phyloP scores from a whole-genome alignment of 2,113 vertebrate genomes.

The Protobothrops flavoviridis region DNA sequence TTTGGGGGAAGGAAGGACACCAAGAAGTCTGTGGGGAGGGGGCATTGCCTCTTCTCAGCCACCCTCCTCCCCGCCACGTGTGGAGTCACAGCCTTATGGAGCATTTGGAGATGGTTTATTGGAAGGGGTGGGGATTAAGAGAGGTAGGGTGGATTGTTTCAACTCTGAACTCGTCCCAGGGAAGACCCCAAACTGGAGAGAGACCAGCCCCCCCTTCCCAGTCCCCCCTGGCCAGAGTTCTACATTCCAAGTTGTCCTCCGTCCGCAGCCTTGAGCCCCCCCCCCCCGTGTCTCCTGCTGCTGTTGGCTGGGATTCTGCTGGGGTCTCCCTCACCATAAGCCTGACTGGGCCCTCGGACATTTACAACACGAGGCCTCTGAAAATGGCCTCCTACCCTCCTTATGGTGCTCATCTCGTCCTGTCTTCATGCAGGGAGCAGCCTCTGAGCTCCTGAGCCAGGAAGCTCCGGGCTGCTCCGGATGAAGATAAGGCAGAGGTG shows the following conservation, averaged over 20 bases:
- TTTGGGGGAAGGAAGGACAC: too few relatives aligned
- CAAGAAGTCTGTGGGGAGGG: neutral
- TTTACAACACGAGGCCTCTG: neutral
- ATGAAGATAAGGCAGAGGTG: neutral
- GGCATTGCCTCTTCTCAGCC: neutral
- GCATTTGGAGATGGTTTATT: neutral
- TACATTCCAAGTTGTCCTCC: neutral
- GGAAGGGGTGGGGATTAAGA: neutral
- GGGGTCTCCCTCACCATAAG: too few relatives aligned
- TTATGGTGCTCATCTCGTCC: neutral
- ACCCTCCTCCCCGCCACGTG: neutral
- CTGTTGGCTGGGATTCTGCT: neutral
- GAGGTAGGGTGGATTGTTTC: neutral
- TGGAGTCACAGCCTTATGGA: too few relatives aligned
- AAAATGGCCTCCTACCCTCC: neutral
- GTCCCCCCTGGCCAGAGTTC: neutral
- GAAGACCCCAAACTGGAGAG: neutral
- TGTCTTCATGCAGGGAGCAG: neutral
- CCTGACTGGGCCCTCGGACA: neutral
- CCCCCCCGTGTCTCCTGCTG: too few relatives aligned
- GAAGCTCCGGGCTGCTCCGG: neutral
- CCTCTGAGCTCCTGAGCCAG: neutral
- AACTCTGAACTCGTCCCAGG: constrained; percentile 9
- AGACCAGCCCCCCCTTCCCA: constrained; percentile 3
- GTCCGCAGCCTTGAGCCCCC: neutral